Evolutionary conservation across 1,140 invertebrate genomes (phyloP).

Genomic region (Aphelenchoides fujianensis): DNA sequence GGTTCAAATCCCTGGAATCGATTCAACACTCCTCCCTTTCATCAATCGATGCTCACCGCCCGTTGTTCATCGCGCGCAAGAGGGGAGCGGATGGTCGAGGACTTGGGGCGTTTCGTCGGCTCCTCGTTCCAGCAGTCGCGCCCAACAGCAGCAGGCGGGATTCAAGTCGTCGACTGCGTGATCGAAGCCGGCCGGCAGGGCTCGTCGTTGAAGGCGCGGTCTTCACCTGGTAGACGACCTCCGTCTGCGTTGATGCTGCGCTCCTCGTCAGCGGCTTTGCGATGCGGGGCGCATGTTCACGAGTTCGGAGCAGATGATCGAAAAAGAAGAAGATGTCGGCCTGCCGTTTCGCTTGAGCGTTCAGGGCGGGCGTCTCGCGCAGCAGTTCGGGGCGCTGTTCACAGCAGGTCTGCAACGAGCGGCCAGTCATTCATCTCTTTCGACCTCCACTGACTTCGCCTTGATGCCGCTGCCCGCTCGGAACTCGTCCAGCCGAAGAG

Average conservation of each 20-base stretch:
- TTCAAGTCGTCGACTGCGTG: constrained; percentile 30
- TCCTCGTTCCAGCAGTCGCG: constrained; percentile 51
- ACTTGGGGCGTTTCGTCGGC: constrained; percentile 43
- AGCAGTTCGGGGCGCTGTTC: constrained; percentile 42
- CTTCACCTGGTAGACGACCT: constrained; percentile 21
- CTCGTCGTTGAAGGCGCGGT: constrained; percentile 23
- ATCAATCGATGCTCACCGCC: background rate
- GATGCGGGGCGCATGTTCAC: constrained; percentile 33
- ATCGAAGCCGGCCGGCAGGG: constrained; percentile 22
- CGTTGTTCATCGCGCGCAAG: constrained; percentile 38
- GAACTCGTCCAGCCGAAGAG: constrained; percentile 37
- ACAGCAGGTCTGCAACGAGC: too few relatives aligned
- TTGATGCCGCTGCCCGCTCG: background rate
- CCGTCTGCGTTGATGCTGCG: background rate
- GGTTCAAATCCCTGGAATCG: constrained; percentile 24
- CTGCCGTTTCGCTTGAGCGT: constrained; percentile 9
- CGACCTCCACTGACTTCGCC: too few relatives aligned
- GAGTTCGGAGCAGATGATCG: constrained; percentile 53
- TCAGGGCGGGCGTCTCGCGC: constrained; percentile 7
- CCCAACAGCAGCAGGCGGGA: constrained; percentile 42
- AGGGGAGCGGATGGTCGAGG: constrained; percentile 32
- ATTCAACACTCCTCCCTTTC: constrained; percentile 9
- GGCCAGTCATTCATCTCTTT: too few relatives aligned
- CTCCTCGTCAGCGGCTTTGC: constrained; percentile 12
- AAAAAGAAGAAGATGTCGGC: constrained; percentile 51